Evolutionary conservation across 2,113 vertebrate genomes (phyloP).

Genomic region (Phylloscopus whistleri): DNA sequence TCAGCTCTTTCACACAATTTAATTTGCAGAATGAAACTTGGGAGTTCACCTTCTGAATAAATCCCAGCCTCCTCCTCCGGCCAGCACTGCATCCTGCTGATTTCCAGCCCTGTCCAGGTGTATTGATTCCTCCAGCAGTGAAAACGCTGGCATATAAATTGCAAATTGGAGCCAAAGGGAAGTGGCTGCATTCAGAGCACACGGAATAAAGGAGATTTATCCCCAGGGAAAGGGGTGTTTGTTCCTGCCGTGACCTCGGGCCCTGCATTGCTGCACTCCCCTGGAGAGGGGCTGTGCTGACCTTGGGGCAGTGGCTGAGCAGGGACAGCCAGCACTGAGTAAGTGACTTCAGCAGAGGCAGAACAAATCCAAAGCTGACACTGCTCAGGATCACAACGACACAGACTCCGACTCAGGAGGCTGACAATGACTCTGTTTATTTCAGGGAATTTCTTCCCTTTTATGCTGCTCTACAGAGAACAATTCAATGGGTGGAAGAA

Average conservation of each 20-base stretch:
- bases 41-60: background rate
- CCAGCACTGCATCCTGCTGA: background rate
- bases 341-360: background rate
- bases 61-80: background rate
- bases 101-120: background rate
- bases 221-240: background rate
- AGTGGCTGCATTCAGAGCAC: background rate
- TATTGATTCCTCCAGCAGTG: conserved; percentile 14
- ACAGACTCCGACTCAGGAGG: too few relatives aligned
- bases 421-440: too few relatives aligned
- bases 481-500: too few relatives aligned
- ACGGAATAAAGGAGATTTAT: background rate
- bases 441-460: too few relatives aligned
- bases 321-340: background rate
- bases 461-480: too few relatives aligned
- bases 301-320: background rate
- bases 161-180: background rate
- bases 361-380: background rate
- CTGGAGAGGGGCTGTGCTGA: background rate
- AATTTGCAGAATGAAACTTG: background rate
- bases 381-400: too few relatives aligned
- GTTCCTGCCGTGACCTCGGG: background rate
- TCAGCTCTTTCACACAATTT: background rate
- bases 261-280: background rate
- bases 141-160: background rate